A percentile compares a stretch with the other conserved stretches of the same genome.
Conservation (phyloP, 2,113 vertebrate genomes). For the Crocuta crocuta region DNA sequence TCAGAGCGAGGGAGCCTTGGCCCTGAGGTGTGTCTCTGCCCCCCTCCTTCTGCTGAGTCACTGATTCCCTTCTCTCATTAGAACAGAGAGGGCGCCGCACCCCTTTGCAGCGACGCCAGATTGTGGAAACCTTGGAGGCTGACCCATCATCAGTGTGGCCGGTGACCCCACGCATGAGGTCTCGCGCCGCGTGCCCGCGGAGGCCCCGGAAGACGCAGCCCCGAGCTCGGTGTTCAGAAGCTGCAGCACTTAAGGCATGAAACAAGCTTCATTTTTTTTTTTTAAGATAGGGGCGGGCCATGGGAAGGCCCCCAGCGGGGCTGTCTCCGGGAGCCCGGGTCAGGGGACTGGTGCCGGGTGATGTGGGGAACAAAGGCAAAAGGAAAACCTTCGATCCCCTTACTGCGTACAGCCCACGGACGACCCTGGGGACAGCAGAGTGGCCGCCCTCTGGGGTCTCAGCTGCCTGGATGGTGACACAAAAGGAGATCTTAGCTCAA, state of each 20-base stretch:
- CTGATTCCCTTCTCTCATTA: too few species aligned
- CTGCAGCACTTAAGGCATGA: not conserved
- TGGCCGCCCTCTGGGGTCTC: too few species aligned
- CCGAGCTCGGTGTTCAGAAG: not conserved
- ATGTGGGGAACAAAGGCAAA: too few species aligned
- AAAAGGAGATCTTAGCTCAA: too few species aligned
- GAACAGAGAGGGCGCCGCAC: not conserved
- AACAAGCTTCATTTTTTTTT: not conserved
- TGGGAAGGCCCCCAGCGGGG: fast-evolving
- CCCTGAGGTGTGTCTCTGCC: too few species aligned
- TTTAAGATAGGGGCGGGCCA: not conserved
- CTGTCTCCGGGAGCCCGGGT: not conserved
- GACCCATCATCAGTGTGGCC: fast-evolving
- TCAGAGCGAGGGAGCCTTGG: too few species aligned
- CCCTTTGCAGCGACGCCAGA: fast-evolving
- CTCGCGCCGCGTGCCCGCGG: fast-evolving
- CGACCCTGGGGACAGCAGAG: too few species aligned
- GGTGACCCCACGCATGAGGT: not conserved
- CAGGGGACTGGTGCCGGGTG: fast-evolving
- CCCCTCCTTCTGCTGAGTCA: not conserved
- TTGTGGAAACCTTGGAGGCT: not conserved
- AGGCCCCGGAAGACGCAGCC: not conserved
- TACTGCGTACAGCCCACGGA: too few species aligned
- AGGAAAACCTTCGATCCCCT: too few species aligned
- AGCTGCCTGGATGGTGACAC: too few species aligned